These are phyloP conservation scores for Brevimyrus niger DNA, from an alignment of 2,113 vertebrate species.

Conservation along the genomic window DNA sequence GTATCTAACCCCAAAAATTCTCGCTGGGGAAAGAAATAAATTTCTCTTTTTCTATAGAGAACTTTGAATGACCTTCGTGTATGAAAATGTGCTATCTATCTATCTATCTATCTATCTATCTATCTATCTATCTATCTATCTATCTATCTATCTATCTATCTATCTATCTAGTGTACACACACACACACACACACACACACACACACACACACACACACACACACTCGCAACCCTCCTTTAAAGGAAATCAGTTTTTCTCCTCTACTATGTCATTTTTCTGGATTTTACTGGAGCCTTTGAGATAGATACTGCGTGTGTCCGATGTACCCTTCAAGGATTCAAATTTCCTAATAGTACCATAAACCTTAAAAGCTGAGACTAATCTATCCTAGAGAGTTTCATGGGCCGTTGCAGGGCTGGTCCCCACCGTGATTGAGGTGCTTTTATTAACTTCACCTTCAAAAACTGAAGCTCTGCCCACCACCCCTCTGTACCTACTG, in stretches of 20 bases:
- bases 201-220: neutral
- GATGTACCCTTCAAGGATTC: neutral
- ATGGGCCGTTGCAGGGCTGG: neutral
- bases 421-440: neutral
- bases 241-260: neutral
- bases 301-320: neutral
- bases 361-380: slow-evolving; percentile 7
- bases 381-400: neutral
- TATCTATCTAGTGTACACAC: no score
- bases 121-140: neutral
- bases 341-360: slow-evolving; percentile 7
- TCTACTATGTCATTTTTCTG: neutral
- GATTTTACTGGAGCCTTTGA: neutral
- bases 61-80: neutral
- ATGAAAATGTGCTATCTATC: neutral
- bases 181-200: neutral
- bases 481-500: neutral
- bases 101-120: neutral
- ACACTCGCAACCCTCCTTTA: neutral
- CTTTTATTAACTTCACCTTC: slow-evolving; percentile 9
- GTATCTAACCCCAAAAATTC: neutral
- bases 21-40: neutral
- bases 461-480: neutral
- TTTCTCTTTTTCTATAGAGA: neutral
- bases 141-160: neutral